Conservation (phyloP, 2,113 vertebrate species). For the Salvelinus namaycush region DNA sequence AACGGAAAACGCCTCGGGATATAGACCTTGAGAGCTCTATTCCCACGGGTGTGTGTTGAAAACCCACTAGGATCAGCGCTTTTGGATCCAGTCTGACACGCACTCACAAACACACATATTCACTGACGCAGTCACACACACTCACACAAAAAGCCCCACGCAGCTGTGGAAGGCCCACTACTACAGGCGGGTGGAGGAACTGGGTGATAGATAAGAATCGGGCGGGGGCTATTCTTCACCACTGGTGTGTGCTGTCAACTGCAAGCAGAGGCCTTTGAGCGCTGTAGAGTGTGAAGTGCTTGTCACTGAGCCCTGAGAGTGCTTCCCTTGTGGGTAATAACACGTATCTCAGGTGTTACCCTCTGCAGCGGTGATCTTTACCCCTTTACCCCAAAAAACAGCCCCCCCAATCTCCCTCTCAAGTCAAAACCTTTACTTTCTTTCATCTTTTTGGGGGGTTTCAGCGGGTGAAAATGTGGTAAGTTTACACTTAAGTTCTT, state of each 20-base stretch:
- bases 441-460: neutral
- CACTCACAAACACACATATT: neutral
- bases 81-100: slow-evolving; percentile 18
- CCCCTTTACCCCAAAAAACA: neutral
- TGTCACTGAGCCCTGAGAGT: slow-evolving; percentile 35
- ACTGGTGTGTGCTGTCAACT: slow-evolving; percentile 29
- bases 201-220: slow-evolving; percentile 30
- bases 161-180: neutral
- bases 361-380: neutral
- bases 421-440: neutral
- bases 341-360: slow-evolving; percentile 28
- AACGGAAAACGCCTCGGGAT: neutral
- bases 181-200: neutral
- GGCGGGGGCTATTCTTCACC: slow-evolving; percentile 5
- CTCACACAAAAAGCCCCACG: neutral
- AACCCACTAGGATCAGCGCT: slow-evolving; percentile 11
- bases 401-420: neutral
- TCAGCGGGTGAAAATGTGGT: neutral
- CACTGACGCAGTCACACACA: neutral
- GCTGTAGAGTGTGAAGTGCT: slow-evolving; percentile 22
- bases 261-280: slow-evolving; percentile 22
- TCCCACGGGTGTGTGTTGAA: neutral
- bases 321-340: slow-evolving; percentile 26
- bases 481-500: neutral
- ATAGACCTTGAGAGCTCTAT: neutral